Conservation (phyloP, 1,140 invertebrate species). For the Drosophila pandora region DNA sequence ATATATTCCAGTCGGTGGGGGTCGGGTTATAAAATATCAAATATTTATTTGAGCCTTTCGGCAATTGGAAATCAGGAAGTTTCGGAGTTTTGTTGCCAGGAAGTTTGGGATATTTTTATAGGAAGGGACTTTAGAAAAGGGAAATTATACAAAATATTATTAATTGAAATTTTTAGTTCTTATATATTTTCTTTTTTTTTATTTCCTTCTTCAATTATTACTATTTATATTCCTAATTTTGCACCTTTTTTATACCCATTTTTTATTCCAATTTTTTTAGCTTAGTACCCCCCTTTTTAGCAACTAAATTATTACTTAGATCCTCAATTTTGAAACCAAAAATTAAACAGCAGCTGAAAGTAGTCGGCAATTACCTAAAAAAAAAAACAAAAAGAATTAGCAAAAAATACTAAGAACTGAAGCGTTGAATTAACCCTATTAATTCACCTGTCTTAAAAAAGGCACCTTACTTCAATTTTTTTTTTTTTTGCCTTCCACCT, state of each 20-base stretch:
- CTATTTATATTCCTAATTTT: no score
- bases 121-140: no score
- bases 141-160: no score
- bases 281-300: no score
- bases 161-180: no score
- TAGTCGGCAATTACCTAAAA: neutral
- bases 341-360: slow-evolving; percentile 1
- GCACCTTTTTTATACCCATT: neutral
- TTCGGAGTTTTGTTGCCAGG: neutral
- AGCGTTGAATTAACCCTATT: neutral
- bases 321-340: neutral
- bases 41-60: slow-evolving; percentile 21
- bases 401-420: neutral
- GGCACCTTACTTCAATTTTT: neutral
- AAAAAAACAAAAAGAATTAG: neutral
- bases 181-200: no score
- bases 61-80: neutral
- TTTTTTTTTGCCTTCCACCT: neutral
- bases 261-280: neutral
- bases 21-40: slow-evolving; percentile 24
- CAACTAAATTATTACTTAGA: neutral
- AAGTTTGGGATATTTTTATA: neutral
- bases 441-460: neutral
- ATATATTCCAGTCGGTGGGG: neutral
- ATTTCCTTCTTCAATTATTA: no score